Evolutionary conservation across 2,113 vertebrate species (phyloP), one percentile per base, ranked within the genome.

Genomic region (Albula glossodonta): DNA sequence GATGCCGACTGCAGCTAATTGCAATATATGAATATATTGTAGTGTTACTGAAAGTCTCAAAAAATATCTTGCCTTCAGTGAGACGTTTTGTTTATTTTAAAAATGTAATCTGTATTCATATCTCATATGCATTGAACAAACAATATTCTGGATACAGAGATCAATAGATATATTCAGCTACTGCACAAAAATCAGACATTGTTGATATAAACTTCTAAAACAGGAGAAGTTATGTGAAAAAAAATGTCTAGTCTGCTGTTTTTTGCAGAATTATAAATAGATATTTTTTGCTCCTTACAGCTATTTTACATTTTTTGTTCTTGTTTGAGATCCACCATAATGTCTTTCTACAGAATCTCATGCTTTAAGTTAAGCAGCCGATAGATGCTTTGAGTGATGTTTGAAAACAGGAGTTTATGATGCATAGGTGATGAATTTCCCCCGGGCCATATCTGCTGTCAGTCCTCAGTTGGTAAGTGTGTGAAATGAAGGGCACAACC

Each of bases 391-490:
- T 84, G 11, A 82, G 19, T 79, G 2, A 84, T 74, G 83, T 53
- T 48, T 78, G 74, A 85, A 86, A 81, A 41, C 63, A 79, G 83
- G 63, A 66, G 80, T 56, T 56, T 56, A 57, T 53, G 53, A 87
- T 88, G 83, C 70, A 1, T 84, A 85, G 88, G 80, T 87, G 70
- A 83, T 88, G 88, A 83, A 77, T 84, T 84, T 82, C 48, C 84
- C 84, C 84, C 87, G 81, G 25, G n/a, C 31, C 83, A 41, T 15
- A 7, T 49, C 11, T 48, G 25, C 63, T 74, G 83, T 84, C 66
- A 31, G 63, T 50, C 22, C 60, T 84, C 31, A 74, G 31, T 74
- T 66, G 50, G 77, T 31, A 19, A 25, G 5, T 51, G 12, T 10
- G 53, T 12, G 12, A 56, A 56, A 70, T 52, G 52, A 41, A 56